Conservation (phyloP, 2,888 invertebrate genomes). For the Hypena proboscidalis region DNA sequence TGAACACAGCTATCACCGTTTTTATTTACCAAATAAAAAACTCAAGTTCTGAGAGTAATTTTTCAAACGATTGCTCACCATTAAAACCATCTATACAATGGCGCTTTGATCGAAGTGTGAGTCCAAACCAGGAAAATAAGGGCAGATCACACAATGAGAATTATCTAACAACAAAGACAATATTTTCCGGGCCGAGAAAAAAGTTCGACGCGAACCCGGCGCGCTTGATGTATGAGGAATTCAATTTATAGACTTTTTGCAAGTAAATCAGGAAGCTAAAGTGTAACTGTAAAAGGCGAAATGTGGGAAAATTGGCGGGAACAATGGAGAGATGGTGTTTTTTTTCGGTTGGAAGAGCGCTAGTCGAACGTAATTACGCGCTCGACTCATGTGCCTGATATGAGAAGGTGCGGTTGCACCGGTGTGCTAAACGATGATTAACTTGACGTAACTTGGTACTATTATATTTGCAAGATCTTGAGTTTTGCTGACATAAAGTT, state of each 20-base stretch:
- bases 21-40: no score
- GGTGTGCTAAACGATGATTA: slow-evolving; percentile 35
- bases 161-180: slow-evolving; percentile 57
- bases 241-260: slow-evolving; percentile 81
- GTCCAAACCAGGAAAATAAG: slow-evolving; percentile 26
- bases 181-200: slow-evolving; percentile 60
- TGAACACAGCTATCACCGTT: no score
- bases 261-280: slow-evolving; percentile 73
- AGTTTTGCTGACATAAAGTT: no score
- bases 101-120: neutral
- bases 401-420: slow-evolving; percentile 49
- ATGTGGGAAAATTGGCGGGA: slow-evolving; percentile 78
- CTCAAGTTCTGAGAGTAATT: no score
- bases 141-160: slow-evolving; percentile 46
- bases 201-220: slow-evolving; percentile 51
- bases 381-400: slow-evolving; percentile 65
- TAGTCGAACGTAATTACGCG: slow-evolving; percentile 79
- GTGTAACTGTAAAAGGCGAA: slow-evolving; percentile 80
- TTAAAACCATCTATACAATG: no score
- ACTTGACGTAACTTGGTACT: neutral
- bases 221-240: slow-evolving; percentile 65
- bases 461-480: no score
- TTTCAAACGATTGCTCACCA: no score
- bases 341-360: slow-evolving; percentile 82
- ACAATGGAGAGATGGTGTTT: slow-evolving; percentile 79